A percentile compares a stretch with the other conserved stretches of the same genome.
These are phyloP conservation scores for Crypturellus undulatus DNA, from an alignment of 2,113 vertebrate species.

Conservation along the genomic window DNA sequence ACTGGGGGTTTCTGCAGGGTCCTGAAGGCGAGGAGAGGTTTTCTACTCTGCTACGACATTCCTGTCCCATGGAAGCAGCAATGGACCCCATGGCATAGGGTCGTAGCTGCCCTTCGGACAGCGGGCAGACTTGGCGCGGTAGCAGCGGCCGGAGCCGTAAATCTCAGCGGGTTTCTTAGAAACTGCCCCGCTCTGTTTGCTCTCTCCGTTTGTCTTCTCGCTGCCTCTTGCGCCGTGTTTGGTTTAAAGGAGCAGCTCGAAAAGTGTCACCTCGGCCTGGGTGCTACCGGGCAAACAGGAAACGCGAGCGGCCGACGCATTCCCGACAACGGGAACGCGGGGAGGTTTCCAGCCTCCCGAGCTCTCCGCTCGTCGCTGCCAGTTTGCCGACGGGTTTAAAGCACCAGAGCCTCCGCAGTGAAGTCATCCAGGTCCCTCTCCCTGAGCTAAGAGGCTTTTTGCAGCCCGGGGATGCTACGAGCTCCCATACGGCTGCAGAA, in stretches of 20 bases:
- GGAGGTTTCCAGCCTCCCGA: neutral
- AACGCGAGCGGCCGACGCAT: neutral
- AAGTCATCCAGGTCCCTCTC: neutral
- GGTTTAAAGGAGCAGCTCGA: conserved; percentile 17
- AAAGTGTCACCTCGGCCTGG: neutral
- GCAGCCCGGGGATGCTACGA: fast-evolving
- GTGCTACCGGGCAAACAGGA: neutral
- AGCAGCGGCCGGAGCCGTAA: conserved; percentile 5
- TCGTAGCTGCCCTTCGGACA: neutral
- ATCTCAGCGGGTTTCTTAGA: conserved; percentile 2
- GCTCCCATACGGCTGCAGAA: neutral
- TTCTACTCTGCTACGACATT: neutral
- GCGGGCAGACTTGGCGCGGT: neutral
- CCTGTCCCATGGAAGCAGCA: neutral
- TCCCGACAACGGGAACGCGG: neutral
- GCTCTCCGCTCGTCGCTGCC: neutral
- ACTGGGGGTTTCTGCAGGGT: neutral
- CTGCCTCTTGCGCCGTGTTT: neutral
- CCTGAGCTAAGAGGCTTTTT: neutral
- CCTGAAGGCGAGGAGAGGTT: neutral
- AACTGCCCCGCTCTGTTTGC: conserved; percentile 6
- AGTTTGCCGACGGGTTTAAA: neutral
- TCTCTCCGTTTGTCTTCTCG: neutral
- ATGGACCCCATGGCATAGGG: neutral
- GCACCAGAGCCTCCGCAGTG: fast-evolving